Conservation (phyloP, 2,888 invertebrate species). For the Phasia obesa region DNA sequence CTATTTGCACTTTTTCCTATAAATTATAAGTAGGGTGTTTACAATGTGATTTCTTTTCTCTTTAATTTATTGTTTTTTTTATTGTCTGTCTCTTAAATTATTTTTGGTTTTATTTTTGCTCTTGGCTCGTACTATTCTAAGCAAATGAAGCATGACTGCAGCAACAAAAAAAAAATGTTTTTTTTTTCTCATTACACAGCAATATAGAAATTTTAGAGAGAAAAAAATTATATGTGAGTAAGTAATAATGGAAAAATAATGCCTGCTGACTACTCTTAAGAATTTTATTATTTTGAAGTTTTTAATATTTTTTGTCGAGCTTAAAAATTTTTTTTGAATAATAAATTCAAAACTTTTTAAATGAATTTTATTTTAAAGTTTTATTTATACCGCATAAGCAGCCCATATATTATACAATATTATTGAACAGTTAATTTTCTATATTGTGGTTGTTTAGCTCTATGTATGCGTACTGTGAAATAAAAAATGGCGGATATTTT, state of each 20-base stretch:
- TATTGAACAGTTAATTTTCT: too few species aligned
- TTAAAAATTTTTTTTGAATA: too few species aligned
- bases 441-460: too few species aligned
- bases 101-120: conserved; percentile 28
- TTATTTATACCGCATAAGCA: too few species aligned
- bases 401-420: too few species aligned
- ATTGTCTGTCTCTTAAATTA: conserved; percentile 56
- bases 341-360: too few species aligned
- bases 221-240: neutral
- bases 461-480: too few species aligned
- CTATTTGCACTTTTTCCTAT: conserved; percentile 10
- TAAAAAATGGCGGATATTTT: too few species aligned
- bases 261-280: conserved; percentile 20
- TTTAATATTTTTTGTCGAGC: too few species aligned
- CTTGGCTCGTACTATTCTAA: conserved; percentile 52
- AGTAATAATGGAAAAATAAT: conserved; percentile 42
- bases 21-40: neutral
- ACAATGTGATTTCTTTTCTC: conserved; percentile 5
- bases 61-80: conserved; percentile 3
- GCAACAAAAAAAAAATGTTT: conserved; percentile 6
- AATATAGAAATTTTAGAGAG: conserved; percentile 14
- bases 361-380: too few species aligned
- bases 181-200: conserved; percentile 8
- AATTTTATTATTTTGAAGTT: too few species aligned
- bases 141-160: conserved; percentile 56